Conservation (phyloP, 2,797 vertebrate species). For the Syngnathus acus region DNA sequence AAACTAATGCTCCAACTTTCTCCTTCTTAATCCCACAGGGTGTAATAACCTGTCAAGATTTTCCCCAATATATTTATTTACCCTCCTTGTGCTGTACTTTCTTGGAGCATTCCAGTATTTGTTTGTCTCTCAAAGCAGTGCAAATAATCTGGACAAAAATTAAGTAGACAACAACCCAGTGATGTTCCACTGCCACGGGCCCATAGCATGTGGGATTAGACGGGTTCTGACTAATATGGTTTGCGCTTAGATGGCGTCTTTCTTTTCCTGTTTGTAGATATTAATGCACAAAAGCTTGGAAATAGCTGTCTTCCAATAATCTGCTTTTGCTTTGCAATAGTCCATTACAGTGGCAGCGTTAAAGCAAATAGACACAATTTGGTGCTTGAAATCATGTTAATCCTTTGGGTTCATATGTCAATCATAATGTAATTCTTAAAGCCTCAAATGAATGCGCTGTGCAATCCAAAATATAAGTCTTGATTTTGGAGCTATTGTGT, state of each 20-base stretch:
- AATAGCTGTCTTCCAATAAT: slow-evolving; percentile 47
- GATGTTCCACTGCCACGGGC: slow-evolving; percentile 41
- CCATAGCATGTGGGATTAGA: slow-evolving; percentile 37
- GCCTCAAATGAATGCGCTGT: neutral
- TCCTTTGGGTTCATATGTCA: neutral
- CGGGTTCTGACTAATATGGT: slow-evolving; percentile 50
- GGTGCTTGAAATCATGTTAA: neutral
- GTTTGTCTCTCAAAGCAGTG: slow-evolving; percentile 58
- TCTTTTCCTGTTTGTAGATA: slow-evolving; percentile 50
- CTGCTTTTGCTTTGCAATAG: slow-evolving; percentile 57
- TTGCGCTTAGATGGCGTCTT: slow-evolving; percentile 57
- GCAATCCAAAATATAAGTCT: neutral
- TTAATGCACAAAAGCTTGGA: slow-evolving; percentile 47
- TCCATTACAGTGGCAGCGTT: slow-evolving; percentile 53
- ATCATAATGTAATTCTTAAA: neutral
- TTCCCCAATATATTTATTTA: slow-evolving; percentile 63
- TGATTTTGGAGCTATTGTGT: neutral
- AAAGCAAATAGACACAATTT: slow-evolving; percentile 56
- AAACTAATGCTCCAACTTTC: slow-evolving; percentile 73
- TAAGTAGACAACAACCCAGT: slow-evolving; percentile 53
- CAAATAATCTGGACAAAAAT: slow-evolving; percentile 61
- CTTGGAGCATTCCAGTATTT: slow-evolving; percentile 53
- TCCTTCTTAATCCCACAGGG: slow-evolving; percentile 71
- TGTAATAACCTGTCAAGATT: slow-evolving; percentile 77
- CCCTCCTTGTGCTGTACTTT: slow-evolving; percentile 53